Evolutionary conservation across 2,113 vertebrate genomes (phyloP).

Genomic region (Nycticryphes semicollaris): DNA sequence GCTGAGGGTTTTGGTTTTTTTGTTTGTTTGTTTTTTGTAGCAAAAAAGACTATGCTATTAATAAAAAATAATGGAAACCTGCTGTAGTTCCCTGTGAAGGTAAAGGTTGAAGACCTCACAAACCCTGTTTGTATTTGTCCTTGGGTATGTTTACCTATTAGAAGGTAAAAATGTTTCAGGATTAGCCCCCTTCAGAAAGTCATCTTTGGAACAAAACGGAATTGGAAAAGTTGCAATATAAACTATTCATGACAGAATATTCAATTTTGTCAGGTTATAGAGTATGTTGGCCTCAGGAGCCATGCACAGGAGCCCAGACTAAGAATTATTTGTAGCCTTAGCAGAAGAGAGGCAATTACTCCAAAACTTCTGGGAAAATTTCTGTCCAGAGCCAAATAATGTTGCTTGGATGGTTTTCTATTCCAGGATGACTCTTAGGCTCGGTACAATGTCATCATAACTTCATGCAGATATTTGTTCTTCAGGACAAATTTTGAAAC

Average conservation of each 20-base stretch:
- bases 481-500: neutral
- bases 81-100: neutral
- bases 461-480: slow-evolving; percentile 1
- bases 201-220: neutral
- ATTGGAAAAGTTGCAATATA: neutral
- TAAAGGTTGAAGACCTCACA: neutral
- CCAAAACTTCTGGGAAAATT: slow-evolving; percentile 23
- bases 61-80: neutral
- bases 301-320: neutral
- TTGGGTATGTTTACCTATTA: neutral
- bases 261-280: neutral
- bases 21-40: neutral
- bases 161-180: neutral
- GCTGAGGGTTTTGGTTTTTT: neutral
- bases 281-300: neutral
- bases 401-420: slow-evolving; percentile 24
- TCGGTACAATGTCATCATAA: neutral
- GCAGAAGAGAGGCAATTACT: neutral
- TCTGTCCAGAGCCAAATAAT: neutral
- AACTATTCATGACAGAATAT: neutral
- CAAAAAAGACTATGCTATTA: neutral
- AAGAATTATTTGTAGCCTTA: neutral
- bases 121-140: neutral
- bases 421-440: slow-evolving; percentile 21
- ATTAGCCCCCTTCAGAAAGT: neutral